Evolutionary conservation across 2,888 invertebrate species (phyloP), one percentile per base, ranked within the genome.

Genomic region (Caenorhabditis sp.): DNA sequence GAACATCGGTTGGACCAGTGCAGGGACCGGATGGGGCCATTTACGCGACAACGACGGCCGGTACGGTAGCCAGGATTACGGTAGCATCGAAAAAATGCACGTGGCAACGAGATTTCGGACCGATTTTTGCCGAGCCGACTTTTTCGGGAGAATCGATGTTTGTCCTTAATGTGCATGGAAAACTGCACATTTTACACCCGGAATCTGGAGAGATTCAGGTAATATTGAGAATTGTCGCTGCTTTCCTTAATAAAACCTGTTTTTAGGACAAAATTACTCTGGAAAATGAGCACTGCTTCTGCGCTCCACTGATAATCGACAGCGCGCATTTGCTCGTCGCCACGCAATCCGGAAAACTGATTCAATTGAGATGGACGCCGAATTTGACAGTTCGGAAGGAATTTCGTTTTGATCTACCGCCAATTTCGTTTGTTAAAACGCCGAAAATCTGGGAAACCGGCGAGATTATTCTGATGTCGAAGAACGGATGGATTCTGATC

Each of bases 41-140:
- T 35, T 59, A 52, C 15, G 68, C 59, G 20, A 58, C 50, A 3
- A 41, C 50, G 7, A 68, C 68, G 26, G 50, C 68, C 26, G 68
- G 68, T 7, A 30, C n/a, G 15, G 17, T 66, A 0, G 4, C 50
- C 9, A 68, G 35, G 43, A 59, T 58, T 39, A 7, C 27, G 24
- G 11, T 22, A n/a, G n/a, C n/a, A 13, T 13, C n/a, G n/a, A 20
- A 2, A 30, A 43, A 22, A 63, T 35, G n/a, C 3, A n/a, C 26
- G 26, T 66, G 39, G 45, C 15, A 17, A 5, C 20, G 22, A 41
- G 15, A 41, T 2, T 59, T 50, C 17, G 68, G 68, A 8, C 68
- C 68, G 7, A 17, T 59, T n/a, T 68, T 68, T 22, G 39, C 68
- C 0, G 59, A 50, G 37, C 58, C 59, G 9, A 0, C 50, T 6